Percentiles rank a stretch among this genome's conserved stretches.
These are phyloP conservation scores for Folsomia manolachei DNA, from an alignment of 2,888 invertebrate species.

Conservation along the genomic window DNA sequence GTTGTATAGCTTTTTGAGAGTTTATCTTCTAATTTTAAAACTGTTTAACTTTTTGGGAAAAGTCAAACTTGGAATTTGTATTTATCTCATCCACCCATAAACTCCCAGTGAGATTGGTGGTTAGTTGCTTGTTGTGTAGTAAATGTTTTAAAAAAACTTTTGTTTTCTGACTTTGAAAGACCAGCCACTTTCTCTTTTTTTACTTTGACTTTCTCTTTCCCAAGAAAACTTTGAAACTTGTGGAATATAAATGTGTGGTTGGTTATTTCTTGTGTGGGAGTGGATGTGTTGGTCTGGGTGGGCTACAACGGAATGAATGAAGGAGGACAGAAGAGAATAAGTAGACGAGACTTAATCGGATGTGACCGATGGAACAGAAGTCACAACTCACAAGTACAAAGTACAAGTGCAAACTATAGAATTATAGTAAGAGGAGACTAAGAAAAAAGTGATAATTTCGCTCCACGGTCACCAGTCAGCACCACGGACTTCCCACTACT, in stretches of 20 bases:
- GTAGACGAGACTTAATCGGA: conserved; percentile 5
- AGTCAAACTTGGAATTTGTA: not conserved
- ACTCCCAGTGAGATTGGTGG: too few relatives aligned
- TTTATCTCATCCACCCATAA: too few relatives aligned
- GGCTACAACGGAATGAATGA: conserved; percentile 10
- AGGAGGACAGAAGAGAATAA: conserved; percentile 8
- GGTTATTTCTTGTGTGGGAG: not conserved
- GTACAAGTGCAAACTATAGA: conserved; percentile 7
- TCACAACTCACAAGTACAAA: not conserved
- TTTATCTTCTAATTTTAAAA: not conserved
- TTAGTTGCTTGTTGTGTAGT: too few relatives aligned
- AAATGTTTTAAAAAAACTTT: not conserved
- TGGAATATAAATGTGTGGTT: not conserved
- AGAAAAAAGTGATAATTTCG: conserved; percentile 9
- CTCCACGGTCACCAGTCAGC: conserved; percentile 25
- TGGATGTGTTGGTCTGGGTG: not conserved
- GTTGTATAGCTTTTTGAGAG: not conserved
- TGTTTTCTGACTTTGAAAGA: not conserved
- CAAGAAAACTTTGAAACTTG: not conserved
- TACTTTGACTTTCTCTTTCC: not conserved
- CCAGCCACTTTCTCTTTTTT: not conserved
- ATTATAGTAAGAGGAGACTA: conserved; percentile 13
- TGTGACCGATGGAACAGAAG: conserved; percentile 8
- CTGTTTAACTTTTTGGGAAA: not conserved
- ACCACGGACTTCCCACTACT: conserved; percentile 43